Percentiles rank a stretch among this genome's conserved stretches.
These are phyloP conservation scores for Sesia bembeciformis DNA, from an alignment of 2,888 invertebrate genomes.

Conservation along the genomic window DNA sequence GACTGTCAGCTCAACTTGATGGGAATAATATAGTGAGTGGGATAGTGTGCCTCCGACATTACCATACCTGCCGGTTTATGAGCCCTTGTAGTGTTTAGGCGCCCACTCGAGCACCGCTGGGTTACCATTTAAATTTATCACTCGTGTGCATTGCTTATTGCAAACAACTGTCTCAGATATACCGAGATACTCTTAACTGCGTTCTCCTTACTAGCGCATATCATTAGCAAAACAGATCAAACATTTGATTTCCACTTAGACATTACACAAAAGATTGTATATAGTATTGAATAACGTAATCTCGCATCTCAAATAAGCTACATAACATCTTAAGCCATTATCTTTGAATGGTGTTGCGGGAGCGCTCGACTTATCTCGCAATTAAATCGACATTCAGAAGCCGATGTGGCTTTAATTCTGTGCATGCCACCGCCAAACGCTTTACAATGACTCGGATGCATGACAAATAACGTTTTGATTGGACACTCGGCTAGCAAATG, in stretches of 20 bases:
- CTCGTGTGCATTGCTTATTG: constrained; percentile 61
- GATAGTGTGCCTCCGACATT: constrained; percentile 47
- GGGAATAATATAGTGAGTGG: constrained; percentile 41
- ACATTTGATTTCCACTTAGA: constrained; percentile 5
- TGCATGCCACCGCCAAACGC: constrained; percentile 59
- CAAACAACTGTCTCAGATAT: constrained; percentile 43
- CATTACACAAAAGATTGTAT: constrained; percentile 7
- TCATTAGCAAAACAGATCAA: background rate
- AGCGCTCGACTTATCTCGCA: constrained; percentile 65
- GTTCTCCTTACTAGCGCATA: background rate
- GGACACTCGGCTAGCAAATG: constrained; percentile 41
- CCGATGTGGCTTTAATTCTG: constrained; percentile 61
- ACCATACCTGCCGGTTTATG: constrained; percentile 69
- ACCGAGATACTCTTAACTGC: background rate
- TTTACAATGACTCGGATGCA: constrained; percentile 65
- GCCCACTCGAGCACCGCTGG: constrained; percentile 55
- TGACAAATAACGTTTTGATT: constrained; percentile 73
- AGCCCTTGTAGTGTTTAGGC: constrained; percentile 66
- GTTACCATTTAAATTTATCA: constrained; percentile 63
- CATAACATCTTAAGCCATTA: constrained; percentile 66
- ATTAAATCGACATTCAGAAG: constrained; percentile 74
- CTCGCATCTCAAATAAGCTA: constrained; percentile 52
- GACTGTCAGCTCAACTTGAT: constrained; percentile 35
- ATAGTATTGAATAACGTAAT: constrained; percentile 18
- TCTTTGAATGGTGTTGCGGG: constrained; percentile 63